phyloP scores from a whole-genome alignment of 1,140 invertebrate species.

The Papilio polyxenes region DNA sequence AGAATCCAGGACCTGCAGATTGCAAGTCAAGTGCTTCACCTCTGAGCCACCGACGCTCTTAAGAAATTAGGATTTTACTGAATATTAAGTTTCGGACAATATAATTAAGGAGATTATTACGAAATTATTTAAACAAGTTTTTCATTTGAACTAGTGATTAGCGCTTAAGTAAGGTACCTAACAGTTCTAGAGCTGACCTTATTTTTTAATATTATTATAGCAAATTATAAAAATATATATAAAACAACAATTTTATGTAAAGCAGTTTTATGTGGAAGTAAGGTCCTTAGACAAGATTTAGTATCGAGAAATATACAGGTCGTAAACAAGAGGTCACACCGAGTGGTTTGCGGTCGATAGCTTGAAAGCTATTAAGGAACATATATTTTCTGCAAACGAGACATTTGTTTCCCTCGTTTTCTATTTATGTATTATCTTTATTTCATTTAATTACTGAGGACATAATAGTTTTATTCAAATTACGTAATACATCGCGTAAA shows the following conservation, averaged over 20 bases:
- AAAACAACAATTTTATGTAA: background rate
- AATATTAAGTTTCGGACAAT: background rate
- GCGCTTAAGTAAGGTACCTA: background rate
- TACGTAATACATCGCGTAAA: too few species aligned
- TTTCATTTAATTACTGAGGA: too few species aligned
- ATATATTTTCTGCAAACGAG: conserved; percentile 2
- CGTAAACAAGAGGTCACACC: conserved; percentile 1
- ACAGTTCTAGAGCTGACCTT: background rate
- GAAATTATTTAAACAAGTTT: background rate
- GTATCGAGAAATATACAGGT: conserved; percentile 3
- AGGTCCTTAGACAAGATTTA: conserved; percentile 2
- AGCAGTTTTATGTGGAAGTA: conserved; percentile 1
- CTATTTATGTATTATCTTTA: background rate
- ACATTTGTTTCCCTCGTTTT: background rate
- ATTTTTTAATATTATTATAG: background rate
- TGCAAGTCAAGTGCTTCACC: too few species aligned
- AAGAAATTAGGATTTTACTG: background rate
- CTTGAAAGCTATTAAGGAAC: background rate
- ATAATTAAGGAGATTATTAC: background rate
- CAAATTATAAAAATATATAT: background rate
- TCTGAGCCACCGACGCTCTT: too few species aligned
- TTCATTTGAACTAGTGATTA: too few species aligned
- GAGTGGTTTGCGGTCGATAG: conserved; percentile 12
- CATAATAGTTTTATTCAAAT: too few species aligned
- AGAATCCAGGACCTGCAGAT: too few species aligned